Percentiles rank a stretch among this genome's conserved stretches.
Evolutionary conservation across 2,113 vertebrate genomes (phyloP).

Genomic region (Aegotheles bennettii): DNA sequence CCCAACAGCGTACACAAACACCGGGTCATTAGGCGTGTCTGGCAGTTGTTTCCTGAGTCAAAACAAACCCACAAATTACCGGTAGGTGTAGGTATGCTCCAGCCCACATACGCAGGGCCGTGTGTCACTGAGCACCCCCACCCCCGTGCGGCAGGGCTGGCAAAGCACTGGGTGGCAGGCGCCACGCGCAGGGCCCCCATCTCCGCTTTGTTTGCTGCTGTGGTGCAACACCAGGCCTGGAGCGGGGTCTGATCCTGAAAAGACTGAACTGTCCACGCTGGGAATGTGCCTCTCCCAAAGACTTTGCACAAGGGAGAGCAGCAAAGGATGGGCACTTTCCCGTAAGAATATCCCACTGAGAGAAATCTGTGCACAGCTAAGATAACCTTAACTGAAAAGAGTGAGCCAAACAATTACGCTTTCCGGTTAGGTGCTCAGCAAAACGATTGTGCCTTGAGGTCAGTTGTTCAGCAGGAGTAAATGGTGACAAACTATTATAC

Average conservation of each 20-base stretch:
- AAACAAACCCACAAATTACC: background rate
- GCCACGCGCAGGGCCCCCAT: accelerated
- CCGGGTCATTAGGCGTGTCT: background rate
- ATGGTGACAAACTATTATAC: background rate
- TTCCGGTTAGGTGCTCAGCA: background rate
- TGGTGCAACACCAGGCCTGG: background rate
- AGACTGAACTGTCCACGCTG: background rate
- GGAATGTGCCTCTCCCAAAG: background rate
- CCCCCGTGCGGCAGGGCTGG: background rate
- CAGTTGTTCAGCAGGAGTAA: background rate
- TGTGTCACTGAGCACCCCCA: background rate
- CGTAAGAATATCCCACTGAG: background rate
- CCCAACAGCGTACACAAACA: background rate
- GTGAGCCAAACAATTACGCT: background rate
- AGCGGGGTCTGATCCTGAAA: background rate
- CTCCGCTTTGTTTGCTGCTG: background rate
- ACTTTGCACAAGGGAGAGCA: background rate
- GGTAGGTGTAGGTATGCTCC: accelerated
- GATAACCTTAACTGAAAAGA: background rate
- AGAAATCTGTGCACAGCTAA: background rate
- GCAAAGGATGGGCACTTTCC: background rate
- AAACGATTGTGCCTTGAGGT: background rate
- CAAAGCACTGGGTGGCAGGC: background rate
- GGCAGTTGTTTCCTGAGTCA: background rate
- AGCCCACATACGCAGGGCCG: background rate